Conservation (phyloP, 2,888 invertebrate genomes). For the Desoria tigrina region DNA sequence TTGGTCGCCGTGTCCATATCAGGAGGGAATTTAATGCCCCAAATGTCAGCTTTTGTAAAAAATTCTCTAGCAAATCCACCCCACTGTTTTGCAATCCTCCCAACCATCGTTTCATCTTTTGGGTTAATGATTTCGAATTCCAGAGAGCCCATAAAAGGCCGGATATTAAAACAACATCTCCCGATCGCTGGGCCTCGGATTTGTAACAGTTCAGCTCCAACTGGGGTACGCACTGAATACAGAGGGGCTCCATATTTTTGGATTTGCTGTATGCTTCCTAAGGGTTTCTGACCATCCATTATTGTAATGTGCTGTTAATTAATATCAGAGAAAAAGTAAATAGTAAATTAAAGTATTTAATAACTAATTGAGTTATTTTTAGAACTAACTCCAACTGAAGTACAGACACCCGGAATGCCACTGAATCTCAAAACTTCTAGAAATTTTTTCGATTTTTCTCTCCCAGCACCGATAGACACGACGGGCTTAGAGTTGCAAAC, state of each 20-base stretch:
- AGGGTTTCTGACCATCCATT: constrained; percentile 34
- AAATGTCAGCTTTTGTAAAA: constrained; percentile 43
- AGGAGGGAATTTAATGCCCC: constrained; percentile 45
- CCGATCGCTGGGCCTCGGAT: constrained; percentile 41
- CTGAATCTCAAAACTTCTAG: constrained; percentile 40
- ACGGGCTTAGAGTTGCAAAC: constrained; percentile 37
- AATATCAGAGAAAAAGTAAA: background rate
- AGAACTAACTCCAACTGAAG: constrained; percentile 34
- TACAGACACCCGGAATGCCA: constrained; percentile 39
- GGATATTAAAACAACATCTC: constrained; percentile 34
- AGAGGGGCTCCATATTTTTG: constrained; percentile 34
- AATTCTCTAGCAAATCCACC: constrained; percentile 44
- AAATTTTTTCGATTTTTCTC: constrained; percentile 33
- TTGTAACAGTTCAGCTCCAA: constrained; percentile 34
- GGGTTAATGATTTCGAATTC: constrained; percentile 39
- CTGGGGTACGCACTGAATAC: constrained; percentile 36
- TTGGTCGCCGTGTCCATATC: constrained; percentile 42
- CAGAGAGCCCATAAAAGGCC: constrained; percentile 31
- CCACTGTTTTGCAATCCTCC: constrained; percentile 45
- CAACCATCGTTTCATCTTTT: constrained; percentile 34
- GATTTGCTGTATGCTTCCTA: constrained; percentile 38
- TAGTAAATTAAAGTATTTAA: background rate
- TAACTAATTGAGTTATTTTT: background rate
- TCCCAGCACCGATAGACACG: constrained; percentile 28
- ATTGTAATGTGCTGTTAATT: constrained; percentile 32